phyloP scores from a whole-genome alignment of 2,113 vertebrate species.

The Pollimyrus isidori region DNA sequence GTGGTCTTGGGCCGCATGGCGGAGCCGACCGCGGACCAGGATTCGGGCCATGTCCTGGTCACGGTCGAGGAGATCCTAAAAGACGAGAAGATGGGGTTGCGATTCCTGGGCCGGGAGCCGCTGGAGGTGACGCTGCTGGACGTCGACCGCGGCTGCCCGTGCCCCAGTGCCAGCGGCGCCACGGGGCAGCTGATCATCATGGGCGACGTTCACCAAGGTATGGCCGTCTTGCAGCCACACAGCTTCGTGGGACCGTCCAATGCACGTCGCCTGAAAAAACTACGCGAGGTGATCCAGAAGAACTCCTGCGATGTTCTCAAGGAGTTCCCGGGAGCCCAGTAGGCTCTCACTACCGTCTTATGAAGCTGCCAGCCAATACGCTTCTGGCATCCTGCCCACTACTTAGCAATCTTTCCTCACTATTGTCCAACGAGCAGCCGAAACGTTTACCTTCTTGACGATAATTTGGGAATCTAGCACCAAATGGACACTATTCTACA shows the following conservation, averaged over 20 bases:
- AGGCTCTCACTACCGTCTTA: conserved; percentile 29
- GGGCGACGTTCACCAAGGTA: conserved; percentile 90
- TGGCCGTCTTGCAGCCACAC: conserved; percentile 87
- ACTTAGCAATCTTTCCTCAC: neutral
- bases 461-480: neutral
- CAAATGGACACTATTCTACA: neutral
- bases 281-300: conserved; percentile 83
- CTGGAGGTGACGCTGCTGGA: conserved; percentile 89
- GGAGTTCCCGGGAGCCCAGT: conserved; percentile 74
- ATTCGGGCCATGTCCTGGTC: conserved; percentile 82
- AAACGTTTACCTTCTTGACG: neutral
- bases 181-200: conserved; percentile 86
- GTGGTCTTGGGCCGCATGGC: conserved; percentile 84
- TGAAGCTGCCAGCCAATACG: neutral
- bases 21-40: conserved; percentile 84
- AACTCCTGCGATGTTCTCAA: conserved; percentile 90
- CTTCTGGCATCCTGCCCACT: neutral
- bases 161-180: conserved; percentile 79
- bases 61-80: conserved; percentile 90
- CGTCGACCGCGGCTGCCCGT: conserved; percentile 92
- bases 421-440: neutral
- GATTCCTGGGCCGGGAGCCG: conserved; percentile 84
- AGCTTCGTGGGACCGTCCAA: conserved; percentile 83
- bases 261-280: conserved; percentile 75
- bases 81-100: conserved; percentile 97